A percentile compares a stretch with the other conserved stretches of the same genome.
Conservation (phyloP, 1,140 invertebrate genomes). For the Nasonia vitripennis region DNA sequence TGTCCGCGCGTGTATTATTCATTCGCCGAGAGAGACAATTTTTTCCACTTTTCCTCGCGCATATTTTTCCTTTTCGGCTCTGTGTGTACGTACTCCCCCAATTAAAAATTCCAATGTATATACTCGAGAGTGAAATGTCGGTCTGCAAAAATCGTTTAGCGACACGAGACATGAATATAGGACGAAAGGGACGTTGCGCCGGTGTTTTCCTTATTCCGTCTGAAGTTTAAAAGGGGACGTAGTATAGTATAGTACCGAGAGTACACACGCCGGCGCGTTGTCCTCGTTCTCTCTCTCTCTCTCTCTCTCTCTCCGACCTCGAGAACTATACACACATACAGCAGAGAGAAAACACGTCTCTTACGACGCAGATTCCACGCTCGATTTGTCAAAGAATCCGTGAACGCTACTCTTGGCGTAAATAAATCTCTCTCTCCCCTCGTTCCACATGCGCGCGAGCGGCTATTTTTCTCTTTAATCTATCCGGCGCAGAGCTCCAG, state of each 20-base stretch:
- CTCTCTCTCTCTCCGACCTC: neutral
- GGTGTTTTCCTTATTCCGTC: neutral
- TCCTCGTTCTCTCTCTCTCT: neutral
- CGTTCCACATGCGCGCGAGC: neutral
- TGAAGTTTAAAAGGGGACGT: constrained; percentile 24
- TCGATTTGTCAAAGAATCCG: constrained; percentile 60
- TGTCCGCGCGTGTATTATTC: constrained; percentile 22
- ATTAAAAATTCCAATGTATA: too few relatives aligned
- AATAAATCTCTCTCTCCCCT: constrained; percentile 54
- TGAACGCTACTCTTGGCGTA: constrained; percentile 42
- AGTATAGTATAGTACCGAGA: neutral
- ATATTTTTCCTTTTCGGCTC: too few relatives aligned
- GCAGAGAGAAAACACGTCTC: constrained; percentile 27
- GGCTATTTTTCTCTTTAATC: constrained; percentile 49
- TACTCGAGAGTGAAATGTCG: too few relatives aligned
- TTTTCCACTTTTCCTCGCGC: neutral
- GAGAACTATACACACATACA: neutral
- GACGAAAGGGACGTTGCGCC: too few relatives aligned
- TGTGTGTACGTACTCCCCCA: too few relatives aligned
- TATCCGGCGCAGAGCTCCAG: constrained; percentile 27
- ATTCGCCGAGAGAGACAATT: neutral
- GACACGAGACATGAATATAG: neutral
- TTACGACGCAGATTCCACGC: constrained; percentile 58
- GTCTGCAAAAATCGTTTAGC: constrained; percentile 62
- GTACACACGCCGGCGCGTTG: neutral